Evolutionary conservation across 2,113 vertebrate species (phyloP), one percentile per base, ranked within the genome.

Genomic region (Aegotheles bennettii): DNA sequence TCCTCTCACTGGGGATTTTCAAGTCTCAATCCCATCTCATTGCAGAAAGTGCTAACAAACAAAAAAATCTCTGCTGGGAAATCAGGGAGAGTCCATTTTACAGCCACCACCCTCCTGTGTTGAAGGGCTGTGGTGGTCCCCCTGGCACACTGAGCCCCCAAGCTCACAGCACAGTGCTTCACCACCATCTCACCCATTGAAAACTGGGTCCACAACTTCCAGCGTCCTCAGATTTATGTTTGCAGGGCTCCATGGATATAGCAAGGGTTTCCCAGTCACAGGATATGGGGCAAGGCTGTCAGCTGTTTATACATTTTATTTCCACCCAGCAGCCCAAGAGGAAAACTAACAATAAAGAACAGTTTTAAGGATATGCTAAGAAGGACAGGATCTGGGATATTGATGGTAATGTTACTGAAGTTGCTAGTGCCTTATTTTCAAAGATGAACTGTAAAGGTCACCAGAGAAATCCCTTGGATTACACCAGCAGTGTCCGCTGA

Each of bases 151-250:
- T 0, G 5, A 19, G 43, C 21, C 45, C 23, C 81, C 5, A 1
- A 79, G 31, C 31, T 53, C 3, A 0, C 3, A 36, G 3, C n/a
- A 36, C 0, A 0, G 36, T 42, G 45, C 13, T 53, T 60, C 23
- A 69, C 25, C 51, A 60, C 29, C 6, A 1, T 25, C 28, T 28
- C 2, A 14, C 6, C 19, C n/a, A 54, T 0, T 54, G 25, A 74
- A 42, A 81, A 80, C 47, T 16, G 45, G n/a, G 13, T n/a, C 31
- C 7, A 5, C 0, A 16, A 43, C n/a, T 68, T 76, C 26, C 51
- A 90, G 40, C 5, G 3, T 11, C 40, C 61, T 16, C 0, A 6
- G 10, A 57, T 35, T 76, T 29, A 68, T 38, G 10, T 42, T 69
- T 47, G 23, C 29, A 33, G 23, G 29, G 15, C 29, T 67, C 48